These are phyloP conservation scores for Macheiramphus alcinus DNA, from an alignment of 2,113 vertebrate genomes.

Conservation along the genomic window DNA sequence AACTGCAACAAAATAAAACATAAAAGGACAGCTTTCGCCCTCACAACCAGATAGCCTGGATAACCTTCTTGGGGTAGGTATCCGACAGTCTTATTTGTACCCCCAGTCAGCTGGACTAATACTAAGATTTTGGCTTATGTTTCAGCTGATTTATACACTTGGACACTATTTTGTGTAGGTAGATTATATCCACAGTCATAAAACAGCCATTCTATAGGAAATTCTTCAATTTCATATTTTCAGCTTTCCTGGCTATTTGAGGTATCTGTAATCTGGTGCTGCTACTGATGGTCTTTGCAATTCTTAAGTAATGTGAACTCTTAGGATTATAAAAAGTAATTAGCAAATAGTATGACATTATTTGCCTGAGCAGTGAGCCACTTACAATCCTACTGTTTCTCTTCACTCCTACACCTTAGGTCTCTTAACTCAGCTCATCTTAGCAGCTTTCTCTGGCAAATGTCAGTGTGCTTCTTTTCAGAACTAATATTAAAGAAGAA, in stretches of 20 bases:
- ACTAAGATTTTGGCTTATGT: not conserved
- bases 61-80: not conserved
- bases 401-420: not conserved
- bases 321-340: not conserved
- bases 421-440: not conserved
- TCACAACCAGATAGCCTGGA: not conserved
- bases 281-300: not conserved
- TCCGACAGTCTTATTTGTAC: not conserved
- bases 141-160: not conserved
- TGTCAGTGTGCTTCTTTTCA: not conserved
- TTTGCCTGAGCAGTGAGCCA: not conserved
- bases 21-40: fast-evolving
- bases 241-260: not conserved
- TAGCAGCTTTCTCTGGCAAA: not conserved
- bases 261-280: not conserved
- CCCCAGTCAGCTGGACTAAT: not conserved
- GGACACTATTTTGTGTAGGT: not conserved
- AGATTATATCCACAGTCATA: not conserved
- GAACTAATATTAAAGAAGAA: not conserved
- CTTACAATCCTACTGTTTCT: not conserved
- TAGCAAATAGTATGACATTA: not conserved
- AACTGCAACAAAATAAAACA: not conserved
- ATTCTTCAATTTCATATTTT: not conserved
- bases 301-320: not conserved
- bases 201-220: not conserved